Evolutionary conservation across 64 coral and sea anemone species (phyloP).

Genomic region (Hydrozoanthus tunicans): DNA sequence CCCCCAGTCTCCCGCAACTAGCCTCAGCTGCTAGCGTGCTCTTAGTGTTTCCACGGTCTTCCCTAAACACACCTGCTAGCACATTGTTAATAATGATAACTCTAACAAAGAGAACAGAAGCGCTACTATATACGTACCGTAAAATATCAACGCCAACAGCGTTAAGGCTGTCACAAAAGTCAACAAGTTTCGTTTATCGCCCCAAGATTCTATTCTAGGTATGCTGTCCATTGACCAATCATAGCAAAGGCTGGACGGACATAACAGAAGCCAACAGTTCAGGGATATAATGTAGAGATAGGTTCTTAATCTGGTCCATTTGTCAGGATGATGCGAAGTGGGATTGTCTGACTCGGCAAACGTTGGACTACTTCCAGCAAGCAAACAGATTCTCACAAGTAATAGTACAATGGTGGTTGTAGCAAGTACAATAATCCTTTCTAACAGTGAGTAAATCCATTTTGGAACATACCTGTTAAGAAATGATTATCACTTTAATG

Average conservation of each 20-base stretch:
- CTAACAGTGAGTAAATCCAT: constrained; percentile 67
- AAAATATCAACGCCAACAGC: constrained; percentile 15
- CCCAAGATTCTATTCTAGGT: constrained; percentile 56
- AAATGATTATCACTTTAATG: neutral
- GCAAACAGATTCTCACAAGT: constrained; percentile 57
- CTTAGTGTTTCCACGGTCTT: no score
- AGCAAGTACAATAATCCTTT: constrained; percentile 55
- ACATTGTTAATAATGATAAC: no score
- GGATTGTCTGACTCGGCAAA: constrained; percentile 92
- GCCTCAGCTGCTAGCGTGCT: no score
- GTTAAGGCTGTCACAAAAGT: constrained; percentile 6
- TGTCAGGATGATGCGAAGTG: constrained; percentile 66
- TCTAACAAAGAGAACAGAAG: neutral
- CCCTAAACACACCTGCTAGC: no score
- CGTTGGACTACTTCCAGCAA: constrained; percentile 31
- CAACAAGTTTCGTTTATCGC: constrained; percentile 68
- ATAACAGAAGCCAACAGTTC: constrained; percentile 77
- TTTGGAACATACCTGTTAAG: constrained; percentile 46
- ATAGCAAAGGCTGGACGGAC: constrained; percentile 78
- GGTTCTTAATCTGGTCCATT: constrained; percentile 82
- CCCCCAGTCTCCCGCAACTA: no score
- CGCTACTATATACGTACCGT: constrained; percentile 45
- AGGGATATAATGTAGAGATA: constrained; percentile 69
- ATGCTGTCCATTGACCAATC: constrained; percentile 99
- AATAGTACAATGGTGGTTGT: constrained; percentile 34